phyloP scores from a whole-genome alignment of 2,888 invertebrate genomes.

The Lepidochitona cinerea region DNA sequence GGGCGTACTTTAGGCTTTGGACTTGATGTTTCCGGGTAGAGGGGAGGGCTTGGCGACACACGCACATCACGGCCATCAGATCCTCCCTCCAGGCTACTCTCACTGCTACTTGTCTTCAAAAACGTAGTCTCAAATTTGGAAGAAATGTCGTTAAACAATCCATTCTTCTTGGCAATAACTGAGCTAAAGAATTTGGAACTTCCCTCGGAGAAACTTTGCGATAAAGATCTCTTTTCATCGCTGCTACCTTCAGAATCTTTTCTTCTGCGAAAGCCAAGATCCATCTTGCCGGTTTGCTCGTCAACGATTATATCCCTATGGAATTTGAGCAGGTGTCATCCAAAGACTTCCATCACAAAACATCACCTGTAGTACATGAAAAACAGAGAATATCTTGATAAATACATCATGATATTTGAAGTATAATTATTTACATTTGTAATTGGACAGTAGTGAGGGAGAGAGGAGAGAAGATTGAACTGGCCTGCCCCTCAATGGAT shows the following conservation, averaged over 20 bases:
- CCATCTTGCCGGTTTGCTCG: neutral
- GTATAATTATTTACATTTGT: too few relatives aligned
- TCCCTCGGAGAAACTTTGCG: conserved; percentile 55
- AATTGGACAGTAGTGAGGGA: too few relatives aligned
- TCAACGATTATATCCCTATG: too few relatives aligned
- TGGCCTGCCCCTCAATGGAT: too few relatives aligned
- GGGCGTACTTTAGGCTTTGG: neutral
- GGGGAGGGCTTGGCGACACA: neutral
- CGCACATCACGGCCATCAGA: neutral
- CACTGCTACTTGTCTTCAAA: conserved; percentile 40
- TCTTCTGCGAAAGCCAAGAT: neutral
- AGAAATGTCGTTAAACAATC: conserved; percentile 63
- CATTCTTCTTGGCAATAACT: conserved; percentile 64
- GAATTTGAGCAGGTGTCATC: too few relatives aligned
- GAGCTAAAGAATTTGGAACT: conserved; percentile 64
- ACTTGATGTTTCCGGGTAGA: neutral
- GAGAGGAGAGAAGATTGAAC: too few relatives aligned
- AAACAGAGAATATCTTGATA: too few relatives aligned
- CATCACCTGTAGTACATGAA: too few relatives aligned
- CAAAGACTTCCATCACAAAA: too few relatives aligned
- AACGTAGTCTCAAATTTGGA: conserved; percentile 62
- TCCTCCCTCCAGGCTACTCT: conserved; percentile 41
- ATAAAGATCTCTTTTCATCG: conserved; percentile 27
- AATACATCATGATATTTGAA: too few relatives aligned
- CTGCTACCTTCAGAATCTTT: conserved; percentile 8